These are phyloP conservation scores for Caenorhabditis inopinata DNA, from an alignment of 1,140 invertebrate species.

Conservation along the genomic window DNA sequence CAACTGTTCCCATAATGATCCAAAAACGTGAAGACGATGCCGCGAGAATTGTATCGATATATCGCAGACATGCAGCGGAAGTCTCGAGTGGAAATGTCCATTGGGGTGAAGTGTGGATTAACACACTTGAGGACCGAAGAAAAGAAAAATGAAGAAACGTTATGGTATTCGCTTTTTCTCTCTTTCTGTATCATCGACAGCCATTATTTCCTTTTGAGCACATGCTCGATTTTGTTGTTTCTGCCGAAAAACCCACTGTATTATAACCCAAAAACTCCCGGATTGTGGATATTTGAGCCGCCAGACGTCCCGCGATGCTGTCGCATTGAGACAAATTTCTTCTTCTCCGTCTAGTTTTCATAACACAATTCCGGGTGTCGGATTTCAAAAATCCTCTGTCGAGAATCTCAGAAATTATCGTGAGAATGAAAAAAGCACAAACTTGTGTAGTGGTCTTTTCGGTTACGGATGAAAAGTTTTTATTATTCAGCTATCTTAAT, in stretches of 20 bases:
- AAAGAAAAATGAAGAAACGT: not conserved
- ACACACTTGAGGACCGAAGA: conserved; percentile 5
- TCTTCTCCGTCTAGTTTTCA: not conserved
- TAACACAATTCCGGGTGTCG: not conserved
- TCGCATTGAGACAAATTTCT: not conserved
- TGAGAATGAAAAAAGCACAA: too few relatives aligned
- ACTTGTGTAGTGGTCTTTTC: too few relatives aligned
- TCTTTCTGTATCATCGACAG: not conserved
- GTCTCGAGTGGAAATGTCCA: conserved; percentile 20
- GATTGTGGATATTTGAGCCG: conserved; percentile 3
- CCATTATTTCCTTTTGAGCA: not conserved
- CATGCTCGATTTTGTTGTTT: not conserved
- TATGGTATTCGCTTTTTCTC: not conserved
- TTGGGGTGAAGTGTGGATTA: conserved; percentile 20
- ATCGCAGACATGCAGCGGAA: not conserved
- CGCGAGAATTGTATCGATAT: not conserved
- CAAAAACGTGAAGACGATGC: not conserved
- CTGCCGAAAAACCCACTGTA: not conserved
- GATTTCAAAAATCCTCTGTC: not conserved
- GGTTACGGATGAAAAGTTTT: too few relatives aligned
- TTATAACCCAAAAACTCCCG: not conserved
- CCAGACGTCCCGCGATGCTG: not conserved
- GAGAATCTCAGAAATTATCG: not conserved
- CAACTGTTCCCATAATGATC: not conserved
- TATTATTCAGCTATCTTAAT: too few relatives aligned